Conservation (phyloP, 1,140 invertebrate species). For the Hetaerina americana region DNA sequence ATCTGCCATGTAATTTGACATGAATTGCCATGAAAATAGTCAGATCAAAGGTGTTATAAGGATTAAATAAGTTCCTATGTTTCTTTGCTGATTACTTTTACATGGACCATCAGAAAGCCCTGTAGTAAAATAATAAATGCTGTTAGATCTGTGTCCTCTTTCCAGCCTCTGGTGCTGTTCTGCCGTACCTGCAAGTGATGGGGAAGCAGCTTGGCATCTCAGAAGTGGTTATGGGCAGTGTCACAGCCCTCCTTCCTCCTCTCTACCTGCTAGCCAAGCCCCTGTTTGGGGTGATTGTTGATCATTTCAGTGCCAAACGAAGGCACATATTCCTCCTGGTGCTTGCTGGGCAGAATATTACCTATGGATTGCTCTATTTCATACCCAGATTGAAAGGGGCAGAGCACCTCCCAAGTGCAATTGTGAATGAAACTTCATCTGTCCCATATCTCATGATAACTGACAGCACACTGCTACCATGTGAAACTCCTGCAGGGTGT, state of each 20-base stretch:
- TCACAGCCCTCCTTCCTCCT: slow-evolving; percentile 53
- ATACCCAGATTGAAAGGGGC: background rate
- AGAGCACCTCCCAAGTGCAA: background rate
- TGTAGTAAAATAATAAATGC: no score
- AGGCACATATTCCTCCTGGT: background rate
- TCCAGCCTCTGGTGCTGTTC: slow-evolving; percentile 59
- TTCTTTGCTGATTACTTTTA: background rate
- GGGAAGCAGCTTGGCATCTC: slow-evolving; percentile 62
- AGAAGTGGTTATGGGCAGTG: slow-evolving; percentile 51
- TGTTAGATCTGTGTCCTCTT: slow-evolving; percentile 21
- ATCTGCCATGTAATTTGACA: no score
- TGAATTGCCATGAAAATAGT: no score
- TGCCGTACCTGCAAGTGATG: slow-evolving; percentile 58
- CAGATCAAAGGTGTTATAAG: no score
- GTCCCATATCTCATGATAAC: background rate
- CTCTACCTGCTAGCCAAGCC: slow-evolving; percentile 59
- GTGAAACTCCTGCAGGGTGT: background rate
- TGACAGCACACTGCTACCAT: background rate
- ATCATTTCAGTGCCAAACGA: slow-evolving; percentile 32
- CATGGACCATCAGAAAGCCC: background rate
- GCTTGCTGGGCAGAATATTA: background rate
- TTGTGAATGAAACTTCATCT: background rate
- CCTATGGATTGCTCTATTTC: background rate
- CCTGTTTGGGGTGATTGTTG: slow-evolving; percentile 52
- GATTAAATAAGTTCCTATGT: background rate